Base-by-base conservation (phyloP, 2,113 vertebrate species). In the Psephotus haematonotus region DNA sequence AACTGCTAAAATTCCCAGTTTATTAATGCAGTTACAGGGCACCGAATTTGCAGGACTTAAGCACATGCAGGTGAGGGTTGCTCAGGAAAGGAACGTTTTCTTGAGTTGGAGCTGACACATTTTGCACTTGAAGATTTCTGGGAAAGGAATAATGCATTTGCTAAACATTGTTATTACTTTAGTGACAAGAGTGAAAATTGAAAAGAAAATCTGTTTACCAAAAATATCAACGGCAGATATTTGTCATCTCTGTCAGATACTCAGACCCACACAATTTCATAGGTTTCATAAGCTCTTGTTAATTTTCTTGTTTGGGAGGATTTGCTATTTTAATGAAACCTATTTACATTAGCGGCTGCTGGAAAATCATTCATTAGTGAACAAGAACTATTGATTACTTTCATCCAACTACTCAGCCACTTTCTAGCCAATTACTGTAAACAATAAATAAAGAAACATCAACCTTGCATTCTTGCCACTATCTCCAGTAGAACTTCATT, bases 361-460 rank as follows among this genome's bases (percentile, higher is more conserved):
- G 91, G 95, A 96, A 97, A 97, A 96, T 96, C 94, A 97, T 97
- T 97, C 96, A 93, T 94, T 96, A 93, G 94, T 37, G 33, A 87
- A 93, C 94, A 93, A 94, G 96, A 93, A 90, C 90, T 96, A 97
- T 97, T 94, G 96, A 95, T 97, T 97, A 94, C 94, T 97, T 95
- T 92, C 83, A 87, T 92, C 93, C 93, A 90, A 24, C 92, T 88
- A 28, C 92, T 93, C 94, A 88, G 84, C 79, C 86, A 52, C 86
- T 75, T 96, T 95, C 93, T 84, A 76, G 68, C 91, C 96, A 96
- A 94, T 96, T 96, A 97, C 92, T 94, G 94, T 90, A 95, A 93
- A 82, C 89, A 94, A 94, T 94, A 97, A 95, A 95, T 94, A 97
- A 95, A 95, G 92, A 86, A 96, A 92, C 87, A 82, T 41, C 90